Evolutionary conservation across 1,140 invertebrate genomes (phyloP).

Genomic region (Drosophila pallidifrons): DNA sequence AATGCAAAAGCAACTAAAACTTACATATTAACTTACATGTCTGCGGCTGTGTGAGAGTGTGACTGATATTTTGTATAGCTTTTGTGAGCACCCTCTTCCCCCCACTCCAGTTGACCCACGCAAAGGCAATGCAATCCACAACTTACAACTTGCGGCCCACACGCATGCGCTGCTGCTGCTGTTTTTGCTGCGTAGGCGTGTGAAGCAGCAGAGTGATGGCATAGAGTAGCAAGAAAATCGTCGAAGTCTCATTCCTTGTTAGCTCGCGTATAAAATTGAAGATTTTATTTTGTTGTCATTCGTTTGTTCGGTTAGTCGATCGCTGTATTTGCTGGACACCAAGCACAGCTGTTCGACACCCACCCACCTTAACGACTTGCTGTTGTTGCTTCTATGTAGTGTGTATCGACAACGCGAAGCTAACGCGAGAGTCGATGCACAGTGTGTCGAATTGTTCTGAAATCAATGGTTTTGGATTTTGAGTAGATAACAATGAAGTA

Average conservation of each 20-base stretch:
- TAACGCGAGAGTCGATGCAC: conserved; percentile 15
- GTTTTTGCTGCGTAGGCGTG: conserved; percentile 60
- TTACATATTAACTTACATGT: conserved; percentile 20
- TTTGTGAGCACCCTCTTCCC: conserved; percentile 18
- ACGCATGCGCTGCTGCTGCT: conserved; percentile 46
- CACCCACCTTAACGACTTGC: conserved; percentile 67
- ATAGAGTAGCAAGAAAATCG: conserved; percentile 51
- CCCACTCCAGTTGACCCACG: conserved; percentile 48
- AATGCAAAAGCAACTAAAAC: conserved; percentile 37
- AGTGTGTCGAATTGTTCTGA: neutral
- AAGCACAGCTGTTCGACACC: conserved; percentile 61
- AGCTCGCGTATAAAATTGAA: conserved; percentile 69
- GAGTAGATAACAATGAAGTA: neutral
- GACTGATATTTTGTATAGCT: conserved; percentile 14
- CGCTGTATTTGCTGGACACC: conserved; percentile 42
- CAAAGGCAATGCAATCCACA: conserved; percentile 64
- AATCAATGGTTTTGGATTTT: neutral
- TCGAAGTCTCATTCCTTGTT: conserved; percentile 47
- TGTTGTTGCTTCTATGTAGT: conserved; percentile 29
- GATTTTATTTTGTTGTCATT: conserved; percentile 68
- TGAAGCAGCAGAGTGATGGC: conserved; percentile 51
- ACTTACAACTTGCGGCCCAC: conserved; percentile 60
- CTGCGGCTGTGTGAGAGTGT: neutral
- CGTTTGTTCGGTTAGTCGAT: conserved; percentile 9
- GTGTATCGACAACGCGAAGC: conserved; percentile 28